These are phyloP conservation scores for Apeltes quadracus DNA, from an alignment of 2,113 vertebrate genomes.

Conservation along the genomic window DNA sequence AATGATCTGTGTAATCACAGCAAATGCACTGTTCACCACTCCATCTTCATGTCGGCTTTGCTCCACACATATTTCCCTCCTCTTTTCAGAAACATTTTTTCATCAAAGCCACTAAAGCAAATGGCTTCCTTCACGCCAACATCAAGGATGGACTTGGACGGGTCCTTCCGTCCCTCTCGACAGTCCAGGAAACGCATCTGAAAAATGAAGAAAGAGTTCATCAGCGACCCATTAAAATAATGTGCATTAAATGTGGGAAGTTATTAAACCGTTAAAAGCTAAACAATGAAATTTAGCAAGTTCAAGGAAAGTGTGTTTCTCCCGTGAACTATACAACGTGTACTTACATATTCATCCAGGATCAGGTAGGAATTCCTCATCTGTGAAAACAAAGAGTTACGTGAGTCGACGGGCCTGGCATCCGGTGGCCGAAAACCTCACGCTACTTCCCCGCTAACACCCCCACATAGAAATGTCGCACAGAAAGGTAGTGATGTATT, in stretches of 20 bases:
- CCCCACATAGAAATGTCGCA: background rate
- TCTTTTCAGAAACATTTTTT: conserved; percentile 90
- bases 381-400: conserved; percentile 74
- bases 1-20: background rate
- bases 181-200: conserved; percentile 98
- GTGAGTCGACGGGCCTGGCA: background rate
- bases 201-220: conserved; percentile 5
- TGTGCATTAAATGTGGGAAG: background rate
- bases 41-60: conserved; percentile 91
- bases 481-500: background rate
- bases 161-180: conserved; percentile 88
- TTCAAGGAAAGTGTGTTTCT: background rate
- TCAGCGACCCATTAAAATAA: background rate
- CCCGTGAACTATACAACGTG: conserved; percentile 5
- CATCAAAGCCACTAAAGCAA: conserved; percentile 93
- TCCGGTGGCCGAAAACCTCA: background rate
- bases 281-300: background rate
- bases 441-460: background rate
- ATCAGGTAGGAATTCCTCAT: conserved; percentile 98
- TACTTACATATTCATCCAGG: conserved; percentile 97
- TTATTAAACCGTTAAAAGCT: background rate
- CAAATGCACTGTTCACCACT: conserved; percentile 83
- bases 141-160: conserved; percentile 92
- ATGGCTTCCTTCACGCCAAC: conserved; percentile 89
- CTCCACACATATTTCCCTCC: conserved; percentile 95